These are phyloP conservation scores for Aphaenogaster ashmeadi DNA, from an alignment of 1,140 invertebrate species.

Conservation along the genomic window DNA sequence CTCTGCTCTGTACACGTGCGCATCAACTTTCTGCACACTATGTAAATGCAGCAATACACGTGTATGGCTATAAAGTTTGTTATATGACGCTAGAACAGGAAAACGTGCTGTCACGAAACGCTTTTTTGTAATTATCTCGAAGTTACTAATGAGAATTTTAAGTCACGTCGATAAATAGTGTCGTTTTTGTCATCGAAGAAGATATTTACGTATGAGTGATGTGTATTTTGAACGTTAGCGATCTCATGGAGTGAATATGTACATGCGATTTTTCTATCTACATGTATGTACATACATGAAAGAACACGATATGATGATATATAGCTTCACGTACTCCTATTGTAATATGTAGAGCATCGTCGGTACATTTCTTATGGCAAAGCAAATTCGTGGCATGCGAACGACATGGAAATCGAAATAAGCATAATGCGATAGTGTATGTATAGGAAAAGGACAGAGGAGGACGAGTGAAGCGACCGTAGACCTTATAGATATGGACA, in stretches of 20 bases:
- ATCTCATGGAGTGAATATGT: background rate
- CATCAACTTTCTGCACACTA: conserved; percentile 18
- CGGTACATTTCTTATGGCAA: conserved; percentile 20
- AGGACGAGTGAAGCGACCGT: background rate
- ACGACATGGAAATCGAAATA: conserved; percentile 9
- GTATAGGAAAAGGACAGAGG: background rate
- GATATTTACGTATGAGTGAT: conserved; percentile 13
- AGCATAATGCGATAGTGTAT: conserved; percentile 9
- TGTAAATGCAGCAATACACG: conserved; percentile 15
- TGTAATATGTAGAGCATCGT: background rate
- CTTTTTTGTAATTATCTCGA: conserved; percentile 55
- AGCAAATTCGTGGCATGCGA: conserved; percentile 24
- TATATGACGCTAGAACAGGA: background rate
- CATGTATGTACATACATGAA: background rate
- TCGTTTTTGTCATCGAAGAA: background rate
- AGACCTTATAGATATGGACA: no score
- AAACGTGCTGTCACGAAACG: conserved; percentile 8
- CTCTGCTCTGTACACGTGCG: background rate
- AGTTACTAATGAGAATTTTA: conserved; percentile 15
- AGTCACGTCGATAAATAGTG: background rate
- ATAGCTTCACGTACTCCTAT: background rate
- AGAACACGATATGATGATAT: background rate
- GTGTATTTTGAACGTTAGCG: background rate
- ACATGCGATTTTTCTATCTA: background rate
- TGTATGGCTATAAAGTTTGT: conserved; percentile 4